A percentile compares a stretch with the other conserved stretches of the same genome.
Conservation (phyloP, 1,140 invertebrate species). For the Zaprionus tsacasi region DNA sequence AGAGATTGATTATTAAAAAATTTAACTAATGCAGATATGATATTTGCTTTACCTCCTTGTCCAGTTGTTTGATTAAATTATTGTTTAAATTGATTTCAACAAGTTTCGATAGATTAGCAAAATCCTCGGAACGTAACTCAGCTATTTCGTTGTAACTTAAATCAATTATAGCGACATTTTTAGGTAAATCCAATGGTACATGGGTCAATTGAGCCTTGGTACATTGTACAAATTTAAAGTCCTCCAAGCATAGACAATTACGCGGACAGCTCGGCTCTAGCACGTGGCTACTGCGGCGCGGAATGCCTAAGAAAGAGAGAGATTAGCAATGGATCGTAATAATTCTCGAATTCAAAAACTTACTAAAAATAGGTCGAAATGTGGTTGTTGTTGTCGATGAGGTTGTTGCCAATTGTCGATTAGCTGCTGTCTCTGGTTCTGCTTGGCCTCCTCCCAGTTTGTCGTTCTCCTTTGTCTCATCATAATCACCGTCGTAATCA, state of each 20-base stretch:
- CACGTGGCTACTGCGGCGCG: conserved; percentile 74
- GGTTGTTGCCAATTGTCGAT: conserved; percentile 53
- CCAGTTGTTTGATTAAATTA: conserved; percentile 69
- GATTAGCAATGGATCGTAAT: neutral
- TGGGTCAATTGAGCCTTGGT: conserved; percentile 63
- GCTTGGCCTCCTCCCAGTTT: conserved; percentile 6
- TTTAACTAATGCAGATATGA: neutral
- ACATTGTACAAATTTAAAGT: conserved; percentile 72
- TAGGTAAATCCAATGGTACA: conserved; percentile 75
- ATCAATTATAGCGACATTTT: conserved; percentile 71
- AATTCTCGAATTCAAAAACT: conserved; percentile 15
- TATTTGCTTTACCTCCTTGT: conserved; percentile 61
- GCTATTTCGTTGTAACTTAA: conserved; percentile 76
- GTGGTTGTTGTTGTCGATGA: conserved; percentile 65
- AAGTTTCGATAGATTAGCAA: conserved; percentile 71
- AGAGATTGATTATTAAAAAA: neutral
- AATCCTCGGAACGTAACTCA: conserved; percentile 69
- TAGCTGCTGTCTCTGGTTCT: conserved; percentile 54
- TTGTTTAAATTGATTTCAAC: conserved; percentile 73
- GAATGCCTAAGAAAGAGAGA: conserved; percentile 52
- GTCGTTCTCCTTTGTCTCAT: conserved; percentile 31
- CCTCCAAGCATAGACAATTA: conserved; percentile 69
- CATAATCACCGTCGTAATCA: conserved; percentile 59
- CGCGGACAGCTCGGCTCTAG: conserved; percentile 77
- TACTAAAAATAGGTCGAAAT: conserved; percentile 71